Evolutionary conservation across 2,797 vertebrate species (phyloP), one percentile per base, ranked within the genome.

Genomic region (Hemibagrus guttatus): DNA sequence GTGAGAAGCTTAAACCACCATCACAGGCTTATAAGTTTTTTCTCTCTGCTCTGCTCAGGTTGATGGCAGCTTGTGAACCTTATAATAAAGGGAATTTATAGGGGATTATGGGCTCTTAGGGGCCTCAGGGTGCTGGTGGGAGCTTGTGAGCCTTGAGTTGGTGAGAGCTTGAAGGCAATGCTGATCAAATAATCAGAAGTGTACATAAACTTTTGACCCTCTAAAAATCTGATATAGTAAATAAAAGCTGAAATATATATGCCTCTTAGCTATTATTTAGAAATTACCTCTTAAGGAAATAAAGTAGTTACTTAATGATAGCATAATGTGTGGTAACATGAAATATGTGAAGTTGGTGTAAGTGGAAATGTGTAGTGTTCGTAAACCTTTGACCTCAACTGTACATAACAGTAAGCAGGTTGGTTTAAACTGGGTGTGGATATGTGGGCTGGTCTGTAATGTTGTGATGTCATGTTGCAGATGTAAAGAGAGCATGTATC

Each of bases 401-500:
- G 9, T 31, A 52, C 16, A 49, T 52, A 49, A 14, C 11, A 46
- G 21, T 49, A 35, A 76, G n/a, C 75, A 23, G 58, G 78, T 84
- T 84, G 21, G 21, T 84, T 74, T 74, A 63, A 84, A 23, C 8
- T 76, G 28, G 19, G 49, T 68, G 49, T 64, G n/a, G 63, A 12
- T 61, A 23, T 63, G 17, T 78, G 28, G 17, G 19, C 61, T 81
- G 80, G 68, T 28, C 71, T 83, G 8, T 72, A 14, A 91, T 35
- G 88, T 28, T 88, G 12, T 69, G 78, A 46, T 88, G 49, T 89
- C 86, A 64, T 88, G 3, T 7, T 89, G 21, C 75, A 97, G 96
- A 90, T 91, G 92, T 81, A 92, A 93, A 63, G 95, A 96, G 84
- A 97, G 96, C 76, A 97, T 97, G 96, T 97, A 97, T 93, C 97